Evolutionary conservation across 2,797 vertebrate species (phyloP).

Genomic region (Meriones psammophilus): DNA sequence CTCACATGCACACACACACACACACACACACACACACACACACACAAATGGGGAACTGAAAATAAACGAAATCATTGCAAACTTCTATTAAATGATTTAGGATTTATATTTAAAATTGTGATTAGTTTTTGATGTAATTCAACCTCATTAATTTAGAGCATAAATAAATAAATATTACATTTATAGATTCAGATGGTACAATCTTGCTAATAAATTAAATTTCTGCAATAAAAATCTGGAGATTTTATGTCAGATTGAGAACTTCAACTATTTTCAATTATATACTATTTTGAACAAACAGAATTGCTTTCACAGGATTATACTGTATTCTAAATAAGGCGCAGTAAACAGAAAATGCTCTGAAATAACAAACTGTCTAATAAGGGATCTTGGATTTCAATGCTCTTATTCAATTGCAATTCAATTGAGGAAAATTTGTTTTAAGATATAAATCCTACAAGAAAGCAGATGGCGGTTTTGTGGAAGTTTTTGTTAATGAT

Average conservation of each 20-base stretch:
- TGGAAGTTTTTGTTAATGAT: conserved; percentile 79
- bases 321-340: conserved; percentile 79
- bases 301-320: conserved; percentile 80
- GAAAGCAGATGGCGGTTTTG: conserved; percentile 82
- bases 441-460: conserved; percentile 77
- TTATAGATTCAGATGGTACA: conserved; percentile 77
- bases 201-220: conserved; percentile 81
- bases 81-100: conserved; percentile 58
- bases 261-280: conserved; percentile 82
- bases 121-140: conserved; percentile 63
- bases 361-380: conserved; percentile 84
- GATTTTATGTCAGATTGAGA: conserved; percentile 72
- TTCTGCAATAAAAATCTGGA: conserved; percentile 73
- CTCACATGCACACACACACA: background rate
- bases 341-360: conserved; percentile 81
- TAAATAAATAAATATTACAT: conserved; percentile 74
- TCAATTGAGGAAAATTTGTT: conserved; percentile 82
- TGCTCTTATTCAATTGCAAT: conserved; percentile 83
- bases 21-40: background rate
- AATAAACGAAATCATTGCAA: conserved; percentile 47
- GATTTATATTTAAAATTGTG: conserved; percentile 66
- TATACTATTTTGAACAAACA: conserved; percentile 78
- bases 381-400: conserved; percentile 80
- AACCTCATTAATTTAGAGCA: conserved; percentile 77
- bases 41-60: background rate